Percentiles rank a stretch among this genome's conserved stretches.
phyloP scores from a whole-genome alignment of 2,888 invertebrate species.

The Himalopsyche anomala region DNA sequence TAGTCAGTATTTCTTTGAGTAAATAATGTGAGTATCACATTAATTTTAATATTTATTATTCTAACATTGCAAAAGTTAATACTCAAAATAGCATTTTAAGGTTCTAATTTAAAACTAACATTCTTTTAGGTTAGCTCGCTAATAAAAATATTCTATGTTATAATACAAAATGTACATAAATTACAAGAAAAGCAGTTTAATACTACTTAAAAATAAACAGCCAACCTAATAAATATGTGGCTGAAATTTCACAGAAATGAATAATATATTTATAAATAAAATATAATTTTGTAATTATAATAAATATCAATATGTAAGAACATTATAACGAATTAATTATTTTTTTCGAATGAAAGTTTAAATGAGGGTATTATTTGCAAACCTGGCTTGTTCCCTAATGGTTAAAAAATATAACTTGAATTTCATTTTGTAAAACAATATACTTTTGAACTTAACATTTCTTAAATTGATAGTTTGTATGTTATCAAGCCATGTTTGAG shows the following conservation, averaged over 20 bases:
- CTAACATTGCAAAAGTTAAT: conserved; percentile 28
- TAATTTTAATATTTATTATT: conserved; percentile 22
- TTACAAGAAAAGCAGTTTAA: conserved; percentile 20
- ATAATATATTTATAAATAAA: no score
- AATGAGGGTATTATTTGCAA: no score
- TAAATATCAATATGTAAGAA: no score
- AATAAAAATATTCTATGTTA: conserved; percentile 37
- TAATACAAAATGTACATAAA: conserved; percentile 41
- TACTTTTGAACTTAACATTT: no score
- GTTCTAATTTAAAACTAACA: conserved; percentile 14
- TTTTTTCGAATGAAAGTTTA: no score
- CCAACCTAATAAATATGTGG: not conserved
- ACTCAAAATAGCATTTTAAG: conserved; percentile 27
- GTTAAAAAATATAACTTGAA: no score
- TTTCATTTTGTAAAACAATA: no score
- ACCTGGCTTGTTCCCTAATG: no score
- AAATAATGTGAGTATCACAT: not conserved
- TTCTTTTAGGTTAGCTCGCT: conserved; percentile 2
- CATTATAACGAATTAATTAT: no score
- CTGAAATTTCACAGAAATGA: not conserved
- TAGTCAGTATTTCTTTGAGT: not conserved
- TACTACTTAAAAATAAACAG: conserved; percentile 1
- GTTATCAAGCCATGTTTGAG: no score
- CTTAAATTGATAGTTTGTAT: no score
- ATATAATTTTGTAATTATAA: no score